These are phyloP conservation scores for Synanthedon andrenaeformis DNA, from an alignment of 2,888 invertebrate genomes.

Conservation along the genomic window DNA sequence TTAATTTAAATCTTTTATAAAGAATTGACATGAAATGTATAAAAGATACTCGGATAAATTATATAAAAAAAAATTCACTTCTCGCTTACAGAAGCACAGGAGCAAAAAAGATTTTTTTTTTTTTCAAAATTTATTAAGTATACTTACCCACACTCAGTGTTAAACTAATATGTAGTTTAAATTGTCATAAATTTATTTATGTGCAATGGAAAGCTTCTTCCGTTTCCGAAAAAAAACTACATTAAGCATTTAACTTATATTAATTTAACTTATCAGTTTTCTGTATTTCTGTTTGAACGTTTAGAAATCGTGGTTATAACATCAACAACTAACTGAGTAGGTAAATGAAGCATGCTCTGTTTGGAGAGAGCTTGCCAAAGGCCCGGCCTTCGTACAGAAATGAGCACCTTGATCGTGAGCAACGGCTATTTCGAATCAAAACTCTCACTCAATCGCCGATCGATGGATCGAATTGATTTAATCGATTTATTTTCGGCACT, in stretches of 20 bases:
- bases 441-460: slow-evolving; percentile 7
- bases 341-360: slow-evolving; percentile 1
- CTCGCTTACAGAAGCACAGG: neutral
- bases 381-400: slow-evolving; percentile 6
- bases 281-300: neutral
- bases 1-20: neutral
- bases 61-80: neutral
- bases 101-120: neutral
- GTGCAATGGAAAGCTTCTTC: neutral
- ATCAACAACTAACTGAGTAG: neutral
- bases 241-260: neutral
- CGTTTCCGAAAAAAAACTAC: neutral
- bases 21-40: neutral
- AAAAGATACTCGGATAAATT: neutral
- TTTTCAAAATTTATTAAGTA: neutral
- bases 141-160: too few species aligned
- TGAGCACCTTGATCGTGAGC: slow-evolving; percentile 8
- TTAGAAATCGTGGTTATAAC: neutral
- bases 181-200: neutral
- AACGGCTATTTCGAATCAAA: slow-evolving; percentile 9
- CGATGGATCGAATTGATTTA: slow-evolving; percentile 8
- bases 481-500: slow-evolving; percentile 5
- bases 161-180: neutral
- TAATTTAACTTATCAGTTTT: neutral
- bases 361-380: slow-evolving; percentile 5